Conservation (phyloP, 2,888 invertebrate species). For the Tyria jacobaeae region DNA sequence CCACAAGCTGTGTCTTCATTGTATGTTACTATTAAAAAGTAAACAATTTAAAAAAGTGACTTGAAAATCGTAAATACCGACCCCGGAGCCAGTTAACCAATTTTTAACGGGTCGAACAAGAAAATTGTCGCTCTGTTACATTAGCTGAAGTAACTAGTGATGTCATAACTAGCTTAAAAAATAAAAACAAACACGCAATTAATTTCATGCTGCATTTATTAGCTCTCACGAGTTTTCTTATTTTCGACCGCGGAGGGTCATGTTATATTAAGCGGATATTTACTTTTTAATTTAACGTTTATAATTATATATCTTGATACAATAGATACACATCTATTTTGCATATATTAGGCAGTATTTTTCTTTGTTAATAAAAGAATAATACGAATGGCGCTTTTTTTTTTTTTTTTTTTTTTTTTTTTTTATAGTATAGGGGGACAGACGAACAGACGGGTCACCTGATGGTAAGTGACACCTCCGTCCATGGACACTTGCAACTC, state of each 20-base stretch:
- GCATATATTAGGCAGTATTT: no score
- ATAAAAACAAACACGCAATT: constrained; percentile 3
- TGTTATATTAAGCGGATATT: neutral
- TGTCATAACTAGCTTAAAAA: constrained; percentile 8
- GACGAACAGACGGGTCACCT: no score
- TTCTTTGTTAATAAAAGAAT: no score
- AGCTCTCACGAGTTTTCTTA: neutral
- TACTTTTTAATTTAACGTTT: neutral
- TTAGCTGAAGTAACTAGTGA: constrained; percentile 6
- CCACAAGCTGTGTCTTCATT: no score
- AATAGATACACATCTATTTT: no score
- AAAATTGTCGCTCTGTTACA: constrained; percentile 5
- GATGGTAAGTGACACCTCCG: no score
- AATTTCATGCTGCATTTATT: neutral
- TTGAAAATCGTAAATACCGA: neutral
- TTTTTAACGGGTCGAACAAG: constrained; percentile 1
- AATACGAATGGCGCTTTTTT: no score
- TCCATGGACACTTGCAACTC: no score
- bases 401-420: no score
- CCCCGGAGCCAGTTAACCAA: neutral
- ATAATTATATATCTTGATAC: neutral
- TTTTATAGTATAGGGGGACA: no score
- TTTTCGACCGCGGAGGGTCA: neutral
- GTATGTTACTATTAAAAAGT: no score
- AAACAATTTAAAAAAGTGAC: neutral